Evolutionary conservation across 2,888 invertebrate genomes (phyloP), one percentile per base, ranked within the genome.

Genomic region (Drosophila longiperda): DNA sequence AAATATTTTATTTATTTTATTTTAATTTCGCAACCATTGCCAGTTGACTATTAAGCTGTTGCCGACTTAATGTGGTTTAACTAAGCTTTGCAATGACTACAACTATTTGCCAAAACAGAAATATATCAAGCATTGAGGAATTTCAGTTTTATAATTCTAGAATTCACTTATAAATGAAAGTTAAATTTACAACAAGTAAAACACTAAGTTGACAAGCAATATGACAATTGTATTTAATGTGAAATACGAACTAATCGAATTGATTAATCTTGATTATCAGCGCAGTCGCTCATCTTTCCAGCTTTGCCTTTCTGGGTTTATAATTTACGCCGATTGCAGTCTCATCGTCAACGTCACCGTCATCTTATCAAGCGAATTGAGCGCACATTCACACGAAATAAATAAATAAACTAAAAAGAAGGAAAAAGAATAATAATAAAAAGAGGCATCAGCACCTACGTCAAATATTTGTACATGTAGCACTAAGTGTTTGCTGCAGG

Each of bases 371-470:
- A 82, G 70, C 77, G 72, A 82, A 80, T 85, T 80, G 88, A 85
- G 85, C 88, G 73, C 88, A 85, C 82, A 87, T 87, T 87, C 90
- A 75, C 85, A 89, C 90, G 88, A 88, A 85, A 75, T 83, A 76
- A 85, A 89, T 77, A 77, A 77, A 79, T 83, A 73, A 48, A 63
- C 57, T 61, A 48, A 65, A 69, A 61, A 57, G 40, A 38, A 55
- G 32, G 12, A 33, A 52, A 42, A 48, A 26, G 23, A 36, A 29
- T 1, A 26, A 3, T 40, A 48, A 29, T 11, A 34, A 40, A 62
- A 59, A 40, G 50, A 50, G 50, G 52, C 58, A 58, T 20, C 48
- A 33, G 57, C 59, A 65, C 66, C 75, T 57, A 67, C 70, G 42
- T 50, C 69, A 87, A 89, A 85, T 79, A 79, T 85, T 85, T 87